These are phyloP conservation scores for Phanerotoma sp. DNA, from an alignment of 2,888 invertebrate species.

Conservation along the genomic window DNA sequence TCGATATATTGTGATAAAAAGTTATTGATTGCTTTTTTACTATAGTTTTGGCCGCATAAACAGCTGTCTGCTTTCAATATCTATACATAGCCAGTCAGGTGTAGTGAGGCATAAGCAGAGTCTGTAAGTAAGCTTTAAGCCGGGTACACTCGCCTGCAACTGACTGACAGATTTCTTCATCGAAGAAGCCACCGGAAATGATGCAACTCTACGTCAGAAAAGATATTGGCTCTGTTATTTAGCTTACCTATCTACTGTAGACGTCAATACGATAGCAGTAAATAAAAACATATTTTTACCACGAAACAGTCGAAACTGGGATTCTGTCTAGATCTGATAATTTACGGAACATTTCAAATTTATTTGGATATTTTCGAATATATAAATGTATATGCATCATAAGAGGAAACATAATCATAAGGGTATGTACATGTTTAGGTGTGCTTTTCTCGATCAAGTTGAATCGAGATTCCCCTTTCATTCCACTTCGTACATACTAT, in stretches of 20 bases:
- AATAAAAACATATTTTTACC: constrained; percentile 54
- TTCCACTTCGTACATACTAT: no score
- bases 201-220: constrained; percentile 39
- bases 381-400: no score
- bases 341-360: no score
- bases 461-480: no score
- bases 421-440: no score
- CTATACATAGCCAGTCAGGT: constrained; percentile 34
- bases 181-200: constrained; percentile 57
- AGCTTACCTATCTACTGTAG: background rate
- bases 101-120: constrained; percentile 46
- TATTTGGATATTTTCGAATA: no score
- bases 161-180: constrained; percentile 57
- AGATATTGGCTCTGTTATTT: constrained; percentile 41
- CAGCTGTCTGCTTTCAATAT: constrained; percentile 1
- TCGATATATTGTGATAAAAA: background rate
- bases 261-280: constrained; percentile 5
- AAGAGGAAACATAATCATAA: no score
- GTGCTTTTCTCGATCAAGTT: no score
- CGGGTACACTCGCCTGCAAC: constrained; percentile 40
- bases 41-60: constrained; percentile 2
- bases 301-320: constrained; percentile 54
- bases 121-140: constrained; percentile 38
- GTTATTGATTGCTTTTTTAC: background rate
- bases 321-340: no score